Percentiles rank a stretch among this genome's conserved stretches.
Conservation (phyloP, 2,797 vertebrate species). For the Lithobates pipiens region DNA sequence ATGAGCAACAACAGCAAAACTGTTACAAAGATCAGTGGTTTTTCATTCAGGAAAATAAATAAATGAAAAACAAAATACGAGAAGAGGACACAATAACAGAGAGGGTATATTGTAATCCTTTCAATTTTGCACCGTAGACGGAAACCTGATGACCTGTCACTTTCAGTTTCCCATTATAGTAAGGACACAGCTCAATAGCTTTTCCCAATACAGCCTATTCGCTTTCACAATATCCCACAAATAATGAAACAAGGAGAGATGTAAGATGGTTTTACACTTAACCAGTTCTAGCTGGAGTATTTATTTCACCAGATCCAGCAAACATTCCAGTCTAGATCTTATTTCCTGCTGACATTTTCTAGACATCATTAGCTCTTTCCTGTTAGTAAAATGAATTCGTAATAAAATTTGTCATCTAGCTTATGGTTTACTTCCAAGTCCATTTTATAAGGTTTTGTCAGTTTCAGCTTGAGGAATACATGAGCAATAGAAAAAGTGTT, state of each 20-base stretch:
- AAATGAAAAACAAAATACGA: slow-evolving; percentile 27
- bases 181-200: slow-evolving; percentile 37
- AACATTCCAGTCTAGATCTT: background rate
- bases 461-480: background rate
- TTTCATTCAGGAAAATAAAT: slow-evolving; percentile 13
- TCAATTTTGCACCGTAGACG: slow-evolving; percentile 25
- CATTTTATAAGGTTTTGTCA: background rate
- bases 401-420: background rate
- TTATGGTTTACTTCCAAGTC: background rate
- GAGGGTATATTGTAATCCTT: slow-evolving; percentile 33
- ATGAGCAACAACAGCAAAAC: background rate
- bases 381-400: slow-evolving; percentile 1
- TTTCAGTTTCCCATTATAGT: slow-evolving; percentile 29
- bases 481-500: too few relatives aligned
- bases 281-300: background rate
- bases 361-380: background rate
- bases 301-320: background rate
- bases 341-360: background rate
- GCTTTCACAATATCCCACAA: slow-evolving; percentile 36
- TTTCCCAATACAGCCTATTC: slow-evolving; percentile 39
- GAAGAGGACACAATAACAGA: slow-evolving; percentile 27
- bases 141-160: slow-evolving; percentile 41
- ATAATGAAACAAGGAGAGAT: slow-evolving; percentile 32
- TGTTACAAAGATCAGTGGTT: background rate
- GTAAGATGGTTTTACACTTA: background rate